Evolutionary conservation across 2,113 vertebrate species (phyloP).

Genomic region (Embiotoca jacksoni): DNA sequence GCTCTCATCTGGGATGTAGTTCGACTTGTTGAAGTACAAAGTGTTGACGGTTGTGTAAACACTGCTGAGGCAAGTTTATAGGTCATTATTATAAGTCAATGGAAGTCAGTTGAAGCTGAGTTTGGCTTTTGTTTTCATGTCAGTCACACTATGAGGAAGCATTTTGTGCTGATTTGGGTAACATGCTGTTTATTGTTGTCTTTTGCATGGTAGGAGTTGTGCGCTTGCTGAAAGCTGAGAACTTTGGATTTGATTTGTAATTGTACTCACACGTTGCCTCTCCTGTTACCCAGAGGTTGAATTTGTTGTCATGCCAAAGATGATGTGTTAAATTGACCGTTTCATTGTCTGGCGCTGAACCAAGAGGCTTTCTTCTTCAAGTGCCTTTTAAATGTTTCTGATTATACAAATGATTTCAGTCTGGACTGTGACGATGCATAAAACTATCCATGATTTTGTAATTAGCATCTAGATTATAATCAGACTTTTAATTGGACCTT

Average conservation of each 20-base stretch:
- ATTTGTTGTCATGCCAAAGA: constrained; percentile 25
- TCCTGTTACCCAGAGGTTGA: background rate
- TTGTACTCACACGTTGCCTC: constrained; percentile 19
- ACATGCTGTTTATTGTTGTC: background rate
- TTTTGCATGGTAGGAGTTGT: background rate
- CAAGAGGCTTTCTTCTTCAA: background rate
- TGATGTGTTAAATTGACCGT: background rate
- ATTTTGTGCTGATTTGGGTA: background rate
- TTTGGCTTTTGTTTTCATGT: background rate
- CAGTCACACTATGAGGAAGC: background rate
- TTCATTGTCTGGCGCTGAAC: background rate
- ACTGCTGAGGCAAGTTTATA: too few relatives aligned
- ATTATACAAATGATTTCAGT: constrained; percentile 29
- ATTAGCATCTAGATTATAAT: constrained; percentile 6
- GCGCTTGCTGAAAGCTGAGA: background rate
- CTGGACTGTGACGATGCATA: background rate
- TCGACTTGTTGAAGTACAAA: too few relatives aligned
- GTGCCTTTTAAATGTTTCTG: constrained; percentile 10
- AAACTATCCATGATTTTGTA: background rate
- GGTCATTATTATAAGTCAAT: too few relatives aligned
- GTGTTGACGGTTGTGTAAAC: too few relatives aligned
- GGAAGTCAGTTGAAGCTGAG: background rate
- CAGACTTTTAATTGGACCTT: constrained; percentile 27
- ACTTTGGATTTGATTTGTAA: background rate
- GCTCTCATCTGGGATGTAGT: too few relatives aligned